Conservation (phyloP, 2,797 vertebrate genomes). For the Pelochelys cantorii region DNA sequence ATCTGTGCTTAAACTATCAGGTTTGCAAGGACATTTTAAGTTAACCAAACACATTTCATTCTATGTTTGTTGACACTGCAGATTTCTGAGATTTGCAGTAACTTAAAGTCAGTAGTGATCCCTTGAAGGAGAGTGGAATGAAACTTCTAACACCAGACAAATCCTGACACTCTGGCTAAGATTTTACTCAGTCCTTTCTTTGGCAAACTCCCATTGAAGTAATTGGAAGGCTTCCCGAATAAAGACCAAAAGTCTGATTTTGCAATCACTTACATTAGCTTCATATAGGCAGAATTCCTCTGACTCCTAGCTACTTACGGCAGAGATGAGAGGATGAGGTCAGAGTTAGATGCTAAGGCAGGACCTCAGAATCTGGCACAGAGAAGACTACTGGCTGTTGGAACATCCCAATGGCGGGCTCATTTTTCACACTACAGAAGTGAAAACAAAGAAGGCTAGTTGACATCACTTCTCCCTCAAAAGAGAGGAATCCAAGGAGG, state of each 20-base stretch:
- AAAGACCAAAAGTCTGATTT: background rate
- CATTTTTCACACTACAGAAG: background rate
- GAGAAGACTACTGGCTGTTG: background rate
- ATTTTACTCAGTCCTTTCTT: background rate
- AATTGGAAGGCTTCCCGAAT: background rate
- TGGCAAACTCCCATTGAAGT: background rate
- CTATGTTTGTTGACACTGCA: conserved; percentile 13
- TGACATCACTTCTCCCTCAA: background rate
- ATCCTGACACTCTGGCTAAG: background rate
- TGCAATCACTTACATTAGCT: background rate
- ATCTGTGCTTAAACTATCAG: conserved; percentile 46
- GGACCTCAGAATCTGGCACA: background rate
- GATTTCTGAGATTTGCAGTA: conserved; percentile 26
- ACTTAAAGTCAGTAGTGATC: background rate
- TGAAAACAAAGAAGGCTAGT: background rate
- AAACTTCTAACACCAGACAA: background rate
- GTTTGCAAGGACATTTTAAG: conserved; percentile 48
- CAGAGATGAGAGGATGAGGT: background rate
- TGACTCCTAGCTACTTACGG: background rate
- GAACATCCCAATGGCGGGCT: background rate
- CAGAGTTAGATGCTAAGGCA: background rate
- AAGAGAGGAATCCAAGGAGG: background rate
- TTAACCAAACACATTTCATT: conserved; percentile 63
- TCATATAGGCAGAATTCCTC: background rate
- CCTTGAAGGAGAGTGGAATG: background rate